Evolutionary conservation across 1,140 invertebrate species (phyloP).

Genomic region (Polypedilum vanderplanki): DNA sequence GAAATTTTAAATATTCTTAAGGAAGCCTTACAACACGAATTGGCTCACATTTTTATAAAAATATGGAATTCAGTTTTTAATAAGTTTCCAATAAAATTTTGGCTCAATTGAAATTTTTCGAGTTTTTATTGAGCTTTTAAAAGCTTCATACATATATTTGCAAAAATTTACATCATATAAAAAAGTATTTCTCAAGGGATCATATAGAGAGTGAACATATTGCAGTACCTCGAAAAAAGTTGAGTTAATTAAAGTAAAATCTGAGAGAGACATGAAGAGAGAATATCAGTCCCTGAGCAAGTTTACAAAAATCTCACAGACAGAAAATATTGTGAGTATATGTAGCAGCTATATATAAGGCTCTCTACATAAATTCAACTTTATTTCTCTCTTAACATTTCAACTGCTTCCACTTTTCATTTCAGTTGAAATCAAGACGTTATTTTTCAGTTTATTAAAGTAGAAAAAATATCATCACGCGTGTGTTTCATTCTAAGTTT

Average conservation of each 20-base stretch:
- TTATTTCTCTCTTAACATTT: slow-evolving; percentile 26
- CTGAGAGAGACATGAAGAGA: not conserved
- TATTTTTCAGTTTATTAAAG: not conserved
- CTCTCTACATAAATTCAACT: not conserved
- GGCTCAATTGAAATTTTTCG: slow-evolving; percentile 32
- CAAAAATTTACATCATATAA: not conserved
- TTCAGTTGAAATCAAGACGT: not conserved
- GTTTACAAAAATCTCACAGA: not conserved
- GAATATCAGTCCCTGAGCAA: not conserved
- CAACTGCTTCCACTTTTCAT: slow-evolving; percentile 17
- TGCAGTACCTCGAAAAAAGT: not conserved
- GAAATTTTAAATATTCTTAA: slow-evolving; percentile 79
- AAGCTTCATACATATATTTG: not conserved
- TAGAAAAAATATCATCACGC: not conserved
- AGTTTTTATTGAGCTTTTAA: not conserved
- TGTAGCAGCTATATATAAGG: slow-evolving; percentile 23
- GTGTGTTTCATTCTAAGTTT: too few relatives aligned
- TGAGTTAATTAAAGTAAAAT: not conserved
- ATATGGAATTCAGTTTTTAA: slow-evolving; percentile 70
- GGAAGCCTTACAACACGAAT: slow-evolving; percentile 63
- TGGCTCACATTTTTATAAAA: slow-evolving; percentile 68
- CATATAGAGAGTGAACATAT: too few relatives aligned
- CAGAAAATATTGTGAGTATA: not conserved
- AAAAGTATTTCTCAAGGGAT: too few relatives aligned
- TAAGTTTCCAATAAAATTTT: slow-evolving; percentile 73